Base-by-base conservation (phyloP, 2,113 vertebrate species). In the Trinectes maculatus region DNA sequence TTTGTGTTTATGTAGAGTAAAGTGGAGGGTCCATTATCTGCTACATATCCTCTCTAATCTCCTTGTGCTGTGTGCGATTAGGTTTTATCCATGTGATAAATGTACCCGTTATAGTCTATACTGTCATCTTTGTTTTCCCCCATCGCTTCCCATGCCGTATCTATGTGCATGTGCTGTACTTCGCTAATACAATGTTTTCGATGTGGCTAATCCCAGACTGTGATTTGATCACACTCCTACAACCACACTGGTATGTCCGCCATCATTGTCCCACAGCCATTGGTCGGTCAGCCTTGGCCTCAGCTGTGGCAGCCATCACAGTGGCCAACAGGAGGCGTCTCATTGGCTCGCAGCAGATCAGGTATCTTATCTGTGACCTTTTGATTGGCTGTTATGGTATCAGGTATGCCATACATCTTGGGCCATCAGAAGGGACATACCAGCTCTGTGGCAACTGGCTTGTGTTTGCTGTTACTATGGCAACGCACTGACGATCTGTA, bases 311-410 rank as follows among this genome's bases (percentile, higher is more conserved):
- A 57, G 71, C 55, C 69, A 8, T 79, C 74, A 83, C 43, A 63
- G 21, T 19, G 51, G 19, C 2, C 26, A 54, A 31, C 67, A 6
- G 59, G 66, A 54, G 54, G 60, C 15, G 15, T 83, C 53, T 80
- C 54, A 80, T 87, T 87, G 84, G 86, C 81, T 81, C 42, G 8
- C 72, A 51, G 71, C 36, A 51, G 82, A 89, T 89, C 84, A 79
- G 81, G 85, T 87, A 80, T 82, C 85, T n/a, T 62, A 1, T 46
- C 25, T 21, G 39, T 22, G 65, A 47, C 39, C 16, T 2, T 40
- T 25, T 19, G 56, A 88, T 85, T 85, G 87, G 84, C 55, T 19
- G 16, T 6, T 0, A 22, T 53, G 22, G 63, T 81, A 80, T 91
- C 87, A 83, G 85, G 74, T 90, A 63, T 79, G 85, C 66, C 85